Evolutionary conservation across 2,888 invertebrate genomes (phyloP), one percentile per base, ranked within the genome.

Genomic region (Lydus trimaculatus): DNA sequence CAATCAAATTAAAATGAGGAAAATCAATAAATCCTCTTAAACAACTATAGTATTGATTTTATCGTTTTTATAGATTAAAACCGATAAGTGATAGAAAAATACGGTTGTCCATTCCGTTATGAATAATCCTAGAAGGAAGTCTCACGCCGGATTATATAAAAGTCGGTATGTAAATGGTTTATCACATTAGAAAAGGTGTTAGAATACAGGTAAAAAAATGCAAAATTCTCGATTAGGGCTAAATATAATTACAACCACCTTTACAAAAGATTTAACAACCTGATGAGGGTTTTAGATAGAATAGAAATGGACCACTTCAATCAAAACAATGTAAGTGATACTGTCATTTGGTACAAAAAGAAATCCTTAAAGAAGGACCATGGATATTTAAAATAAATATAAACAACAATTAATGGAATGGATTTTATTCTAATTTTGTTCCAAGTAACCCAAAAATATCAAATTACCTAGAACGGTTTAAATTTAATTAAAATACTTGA

Each of bases 261-360:
- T 61, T 62, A 81, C 79, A 81, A 82, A 76, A 75, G 81, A 79
- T 79, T 65, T 66, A 67, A 64, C 78, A 76, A 48, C 76, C 75
- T 77, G 80, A 80, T 79, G 74, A 71, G 74, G 72, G 65, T 59
- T 28, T n/a, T 28, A 20, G 63, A 62, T 72, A 72, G 72, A 76
- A 75, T 70, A 65, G 59, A 75, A 68, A 75, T 77, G 79, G 76
- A 77, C 76, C 78, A 78, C 76, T 76, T 71, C 62, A 73, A 79
- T 77, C 78, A 80, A 81, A 80, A 81, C 75, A 81, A 74, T 78
- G 80, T 79, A 79, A 81, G 72, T 65, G 76, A 80, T 72, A 79
- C 76, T 74, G 66, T 62, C 58, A 43, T 7, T 36, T 36, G 36
- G 15, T 15, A 36, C 15, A 36, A 13, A 36, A 36, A 15, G 15